A percentile compares a stretch with the other conserved stretches of the same genome.
These are phyloP conservation scores for Eupsittula cactorum DNA, from an alignment of 2,113 vertebrate species.

Conservation along the genomic window DNA sequence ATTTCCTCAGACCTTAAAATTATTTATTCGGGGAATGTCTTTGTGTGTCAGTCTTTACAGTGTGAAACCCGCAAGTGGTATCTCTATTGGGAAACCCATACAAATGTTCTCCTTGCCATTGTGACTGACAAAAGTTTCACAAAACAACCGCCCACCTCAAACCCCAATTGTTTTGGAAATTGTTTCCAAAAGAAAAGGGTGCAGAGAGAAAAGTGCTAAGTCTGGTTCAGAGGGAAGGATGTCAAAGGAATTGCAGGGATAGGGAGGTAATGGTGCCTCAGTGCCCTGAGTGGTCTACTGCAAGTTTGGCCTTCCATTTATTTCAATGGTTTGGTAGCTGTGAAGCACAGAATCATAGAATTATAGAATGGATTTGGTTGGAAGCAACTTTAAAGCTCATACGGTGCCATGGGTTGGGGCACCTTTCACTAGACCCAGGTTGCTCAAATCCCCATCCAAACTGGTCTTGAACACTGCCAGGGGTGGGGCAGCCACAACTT, in stretches of 20 bases:
- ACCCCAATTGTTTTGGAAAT: accelerated
- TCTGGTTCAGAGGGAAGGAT: not conserved
- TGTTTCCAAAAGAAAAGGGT: not conserved
- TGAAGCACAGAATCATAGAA: not conserved
- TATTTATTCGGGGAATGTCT: not conserved
- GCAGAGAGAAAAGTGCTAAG: not conserved
- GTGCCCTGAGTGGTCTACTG: not conserved
- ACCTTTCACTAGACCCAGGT: not conserved
- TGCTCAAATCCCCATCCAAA: not conserved
- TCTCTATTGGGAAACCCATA: not conserved
- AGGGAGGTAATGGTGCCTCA: not conserved
- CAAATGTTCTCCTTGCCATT: not conserved
- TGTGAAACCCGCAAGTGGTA: not conserved
- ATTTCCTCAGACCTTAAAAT: not conserved
- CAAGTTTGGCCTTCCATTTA: not conserved
- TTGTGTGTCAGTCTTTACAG: not conserved
- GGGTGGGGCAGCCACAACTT: not conserved
- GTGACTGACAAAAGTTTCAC: not conserved
- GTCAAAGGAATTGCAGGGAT: too few relatives aligned
- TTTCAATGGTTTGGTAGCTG: not conserved
- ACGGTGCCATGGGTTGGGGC: not conserved
- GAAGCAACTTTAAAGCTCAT: not conserved
- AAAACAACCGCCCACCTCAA: not conserved
- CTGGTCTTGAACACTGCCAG: not conserved
- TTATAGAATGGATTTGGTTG: not conserved